These are phyloP conservation scores for Trachops cirrhosus DNA, from an alignment of 2,797 vertebrate species.

Conservation along the genomic window DNA sequence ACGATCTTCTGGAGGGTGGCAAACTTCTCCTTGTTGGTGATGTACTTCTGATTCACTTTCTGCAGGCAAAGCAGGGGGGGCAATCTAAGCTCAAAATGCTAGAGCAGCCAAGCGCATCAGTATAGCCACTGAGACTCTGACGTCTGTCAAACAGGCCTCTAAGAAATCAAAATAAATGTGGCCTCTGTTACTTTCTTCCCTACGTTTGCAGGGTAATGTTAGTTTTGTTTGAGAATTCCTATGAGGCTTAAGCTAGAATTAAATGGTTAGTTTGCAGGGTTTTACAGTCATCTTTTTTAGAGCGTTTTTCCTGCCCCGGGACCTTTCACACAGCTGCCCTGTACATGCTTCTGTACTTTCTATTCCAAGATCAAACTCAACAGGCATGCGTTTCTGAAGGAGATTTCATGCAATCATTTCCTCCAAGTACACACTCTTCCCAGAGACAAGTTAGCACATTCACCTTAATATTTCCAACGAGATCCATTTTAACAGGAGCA, in stretches of 20 bases:
- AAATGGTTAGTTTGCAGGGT: background rate
- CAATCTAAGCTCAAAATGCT: background rate
- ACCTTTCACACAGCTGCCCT: background rate
- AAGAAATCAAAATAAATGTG: conserved; percentile 7
- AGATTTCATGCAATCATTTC: background rate
- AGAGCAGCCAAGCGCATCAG: background rate
- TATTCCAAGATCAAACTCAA: background rate
- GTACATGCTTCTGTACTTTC: background rate
- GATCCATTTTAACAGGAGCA: conserved; percentile 99
- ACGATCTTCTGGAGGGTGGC: conserved; percentile 97
- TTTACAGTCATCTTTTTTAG: conserved; percentile 30
- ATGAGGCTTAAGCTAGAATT: background rate
- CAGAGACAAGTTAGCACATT: conserved; percentile 58
- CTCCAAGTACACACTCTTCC: background rate
- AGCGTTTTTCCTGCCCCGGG: background rate
- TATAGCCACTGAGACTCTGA: background rate
- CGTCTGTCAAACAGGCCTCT: background rate
- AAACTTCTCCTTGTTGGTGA: conserved; percentile 91
- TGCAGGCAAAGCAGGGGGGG: conserved; percentile 70
- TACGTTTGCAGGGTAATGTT: background rate
- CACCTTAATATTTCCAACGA: conserved; percentile 99
- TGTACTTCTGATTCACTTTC: conserved; percentile 98
- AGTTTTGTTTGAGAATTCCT: background rate
- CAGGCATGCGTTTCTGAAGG: background rate
- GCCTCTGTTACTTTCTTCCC: background rate